Conservation (phyloP, 2,888 invertebrate genomes). For the Melinaea marsaeus region DNA sequence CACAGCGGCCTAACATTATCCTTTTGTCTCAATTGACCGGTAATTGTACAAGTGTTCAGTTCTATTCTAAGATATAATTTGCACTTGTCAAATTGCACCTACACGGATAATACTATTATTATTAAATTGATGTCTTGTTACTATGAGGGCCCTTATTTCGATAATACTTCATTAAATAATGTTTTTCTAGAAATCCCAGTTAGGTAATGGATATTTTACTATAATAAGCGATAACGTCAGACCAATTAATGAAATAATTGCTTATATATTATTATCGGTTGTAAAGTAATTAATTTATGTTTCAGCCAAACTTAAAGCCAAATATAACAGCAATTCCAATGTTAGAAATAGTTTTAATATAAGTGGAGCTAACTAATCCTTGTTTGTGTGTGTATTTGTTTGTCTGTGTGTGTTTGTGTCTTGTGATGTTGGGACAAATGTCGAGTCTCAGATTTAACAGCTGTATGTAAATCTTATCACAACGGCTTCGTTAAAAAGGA, state of each 20-base stretch:
- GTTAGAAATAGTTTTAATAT: constrained; percentile 35
- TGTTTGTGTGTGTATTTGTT: constrained; percentile 33
- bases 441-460: constrained; percentile 43
- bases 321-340: constrained; percentile 42
- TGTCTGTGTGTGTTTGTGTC: constrained; percentile 34
- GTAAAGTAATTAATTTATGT: constrained; percentile 24
- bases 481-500: constrained; percentile 43
- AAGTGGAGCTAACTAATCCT: constrained; percentile 38
- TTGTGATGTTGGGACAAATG: constrained; percentile 57
- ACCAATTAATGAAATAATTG: constrained; percentile 27
- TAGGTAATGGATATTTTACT: neutral
- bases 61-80: constrained; percentile 74
- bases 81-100: constrained; percentile 73
- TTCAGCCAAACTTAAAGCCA: constrained; percentile 55
- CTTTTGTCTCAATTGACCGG: constrained; percentile 75
- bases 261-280: constrained; percentile 11
- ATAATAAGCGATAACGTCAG: constrained; percentile 34
- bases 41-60: constrained; percentile 68
- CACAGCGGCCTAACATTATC: constrained; percentile 74
- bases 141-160: constrained; percentile 10
- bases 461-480: constrained; percentile 36
- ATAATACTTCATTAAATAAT: neutral
- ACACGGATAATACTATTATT: constrained; percentile 46
- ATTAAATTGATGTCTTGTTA: constrained; percentile 10
- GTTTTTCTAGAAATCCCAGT: neutral